Percentiles rank a stretch among this genome's conserved stretches.
These are phyloP conservation scores for Zophobas atratus DNA, from an alignment of 1,140 invertebrate genomes.

Conservation along the genomic window DNA sequence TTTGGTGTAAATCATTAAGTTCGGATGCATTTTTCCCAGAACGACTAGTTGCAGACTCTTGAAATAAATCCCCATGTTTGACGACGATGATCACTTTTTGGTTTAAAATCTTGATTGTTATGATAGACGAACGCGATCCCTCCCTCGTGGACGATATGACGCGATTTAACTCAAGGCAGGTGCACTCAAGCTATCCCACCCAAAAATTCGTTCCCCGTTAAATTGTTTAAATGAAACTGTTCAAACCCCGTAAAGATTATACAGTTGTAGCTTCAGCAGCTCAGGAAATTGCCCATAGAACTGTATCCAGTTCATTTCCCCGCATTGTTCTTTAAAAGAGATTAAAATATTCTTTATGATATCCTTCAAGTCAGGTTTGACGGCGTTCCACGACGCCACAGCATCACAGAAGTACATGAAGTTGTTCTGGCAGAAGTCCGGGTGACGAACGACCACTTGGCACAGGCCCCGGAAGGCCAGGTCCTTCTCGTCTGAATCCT, in stretches of 20 bases:
- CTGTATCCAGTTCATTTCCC: constrained; percentile 62
- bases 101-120: constrained; percentile 26
- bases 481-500: constrained; percentile 99
- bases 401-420: constrained; percentile 67
- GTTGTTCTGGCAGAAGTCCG: constrained; percentile 62
- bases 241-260: constrained; percentile 65
- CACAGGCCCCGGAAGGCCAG: constrained; percentile 99
- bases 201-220: constrained; percentile 54
- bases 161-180: constrained; percentile 60
- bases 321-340: constrained; percentile 61
- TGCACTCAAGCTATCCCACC: constrained; percentile 65
- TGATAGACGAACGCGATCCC: constrained; percentile 48
- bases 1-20: constrained; percentile 20
- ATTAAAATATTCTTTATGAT: constrained; percentile 62
- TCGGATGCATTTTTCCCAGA: background rate
- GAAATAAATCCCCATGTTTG: constrained; percentile 30
- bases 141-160: constrained; percentile 47
- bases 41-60: background rate
- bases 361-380: constrained; percentile 63
- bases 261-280: constrained; percentile 61
- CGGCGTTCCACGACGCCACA: constrained; percentile 64
- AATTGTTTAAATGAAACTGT: constrained; percentile 43
- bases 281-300: constrained; percentile 64
- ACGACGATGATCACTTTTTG: constrained; percentile 18
- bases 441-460: constrained; percentile 70